Evolutionary conservation across 2,888 invertebrate species (phyloP).

Genomic region (Troides oblongomaculatus): DNA sequence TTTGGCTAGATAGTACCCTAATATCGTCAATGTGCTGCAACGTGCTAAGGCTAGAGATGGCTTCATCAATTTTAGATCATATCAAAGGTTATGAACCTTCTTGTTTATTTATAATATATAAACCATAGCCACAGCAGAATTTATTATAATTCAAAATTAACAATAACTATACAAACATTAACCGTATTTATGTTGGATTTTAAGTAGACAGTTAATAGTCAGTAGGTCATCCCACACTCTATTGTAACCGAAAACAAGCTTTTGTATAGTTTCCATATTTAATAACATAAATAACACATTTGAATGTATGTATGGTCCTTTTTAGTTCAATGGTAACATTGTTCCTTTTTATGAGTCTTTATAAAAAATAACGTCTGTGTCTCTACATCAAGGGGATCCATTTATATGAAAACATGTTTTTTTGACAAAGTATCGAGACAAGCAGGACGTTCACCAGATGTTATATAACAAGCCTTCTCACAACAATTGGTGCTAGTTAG

Average conservation of each 20-base stretch:
- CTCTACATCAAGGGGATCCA: neutral
- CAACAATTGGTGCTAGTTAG: too few relatives aligned
- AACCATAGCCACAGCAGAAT: too few relatives aligned
- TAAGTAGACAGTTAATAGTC: constrained; percentile 10
- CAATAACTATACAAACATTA: neutral
- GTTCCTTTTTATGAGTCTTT: constrained; percentile 17
- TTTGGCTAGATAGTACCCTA: too few relatives aligned
- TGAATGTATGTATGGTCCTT: constrained; percentile 14
- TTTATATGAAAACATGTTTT: neutral
- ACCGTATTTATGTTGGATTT: neutral
- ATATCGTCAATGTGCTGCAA: too few relatives aligned
- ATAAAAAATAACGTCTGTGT: constrained; percentile 10
- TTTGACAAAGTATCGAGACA: too few relatives aligned
- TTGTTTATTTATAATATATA: too few relatives aligned
- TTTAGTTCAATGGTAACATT: constrained; percentile 9
- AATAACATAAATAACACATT: constrained; percentile 6
- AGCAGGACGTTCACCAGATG: too few relatives aligned
- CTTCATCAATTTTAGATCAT: too few relatives aligned
- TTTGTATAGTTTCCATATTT: constrained; percentile 8
- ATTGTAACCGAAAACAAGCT: constrained; percentile 12
- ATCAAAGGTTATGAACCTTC: too few relatives aligned
- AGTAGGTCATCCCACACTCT: constrained; percentile 1
- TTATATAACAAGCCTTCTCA: too few relatives aligned
- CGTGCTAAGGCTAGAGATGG: too few relatives aligned
- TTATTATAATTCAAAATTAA: neutral